phyloP scores from a whole-genome alignment of 2,113 vertebrate species.

The Eublepharis macularius region DNA sequence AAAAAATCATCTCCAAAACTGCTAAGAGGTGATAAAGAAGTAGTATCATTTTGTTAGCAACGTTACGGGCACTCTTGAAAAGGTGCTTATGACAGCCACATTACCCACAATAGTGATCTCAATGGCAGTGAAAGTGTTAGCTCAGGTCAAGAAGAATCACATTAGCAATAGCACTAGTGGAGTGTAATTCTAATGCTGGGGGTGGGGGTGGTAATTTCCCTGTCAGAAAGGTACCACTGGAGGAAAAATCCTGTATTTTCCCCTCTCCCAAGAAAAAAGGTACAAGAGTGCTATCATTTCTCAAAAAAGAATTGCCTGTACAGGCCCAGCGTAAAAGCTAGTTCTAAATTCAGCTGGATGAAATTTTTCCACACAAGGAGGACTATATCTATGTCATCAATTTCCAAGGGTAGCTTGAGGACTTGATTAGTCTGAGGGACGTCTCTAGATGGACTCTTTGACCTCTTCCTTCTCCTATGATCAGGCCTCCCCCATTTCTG shows the following conservation, averaged over 20 bases:
- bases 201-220: neutral
- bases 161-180: neutral
- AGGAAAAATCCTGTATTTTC: neutral
- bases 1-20: neutral
- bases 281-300: neutral
- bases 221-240: neutral
- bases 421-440: conserved; percentile 36
- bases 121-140: neutral
- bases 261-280: neutral
- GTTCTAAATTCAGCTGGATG: conserved; percentile 38
- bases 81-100: too few relatives aligned
- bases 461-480: conserved; percentile 46
- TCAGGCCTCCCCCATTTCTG: conserved; percentile 44
- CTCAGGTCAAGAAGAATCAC: neutral
- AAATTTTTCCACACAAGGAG: conserved; percentile 40
- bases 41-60: neutral
- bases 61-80: neutral
- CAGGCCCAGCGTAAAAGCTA: conserved; percentile 23
- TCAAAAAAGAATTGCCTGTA: conserved; percentile 16
- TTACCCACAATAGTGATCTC: neutral
- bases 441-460: conserved; percentile 60
- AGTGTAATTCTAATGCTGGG: neutral
- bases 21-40: neutral
- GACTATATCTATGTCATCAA: conserved; percentile 40
- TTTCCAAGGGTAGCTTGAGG: conserved; percentile 56